A percentile compares a stretch with the other conserved stretches of the same genome.
Conservation (phyloP, 2,113 vertebrate genomes). For the Elanus axillaris region DNA sequence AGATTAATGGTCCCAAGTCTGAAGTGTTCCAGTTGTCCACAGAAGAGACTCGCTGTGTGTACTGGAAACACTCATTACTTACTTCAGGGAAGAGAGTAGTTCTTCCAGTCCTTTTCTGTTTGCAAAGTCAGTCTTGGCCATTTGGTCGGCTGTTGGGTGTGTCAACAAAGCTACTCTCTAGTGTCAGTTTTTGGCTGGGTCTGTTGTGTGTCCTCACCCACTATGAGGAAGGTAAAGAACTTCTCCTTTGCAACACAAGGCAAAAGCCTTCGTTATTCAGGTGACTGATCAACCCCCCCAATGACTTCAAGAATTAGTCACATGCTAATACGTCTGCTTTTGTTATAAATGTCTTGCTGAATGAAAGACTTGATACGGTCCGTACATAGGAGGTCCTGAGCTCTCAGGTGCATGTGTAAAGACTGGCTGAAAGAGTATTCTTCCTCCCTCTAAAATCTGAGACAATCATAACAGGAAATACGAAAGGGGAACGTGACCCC, state of each 20-base stretch:
- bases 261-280: not conserved
- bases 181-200: not conserved
- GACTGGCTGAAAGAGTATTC: not conserved
- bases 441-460: not conserved
- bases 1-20: not conserved
- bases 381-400: not conserved
- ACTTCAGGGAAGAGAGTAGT: not conserved
- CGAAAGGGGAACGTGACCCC: fast-evolving
- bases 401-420: not conserved
- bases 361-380: not conserved
- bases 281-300: not conserved
- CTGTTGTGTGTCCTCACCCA: not conserved
- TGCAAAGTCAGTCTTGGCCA: not conserved
- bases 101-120: not conserved
- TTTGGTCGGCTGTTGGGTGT: not conserved
- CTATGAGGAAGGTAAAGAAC: not conserved
- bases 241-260: not conserved
- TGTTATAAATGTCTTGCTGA: not conserved
- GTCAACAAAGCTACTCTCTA: not conserved
- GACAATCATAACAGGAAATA: not conserved
- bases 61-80: not conserved
- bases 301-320: not conserved
- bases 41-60: not conserved
- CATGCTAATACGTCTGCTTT: not conserved
- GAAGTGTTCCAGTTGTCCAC: not conserved